A percentile compares a stretch with the other conserved stretches of the same genome.
These are phyloP conservation scores for Callospermophilus lateralis DNA, from an alignment of 2,113 vertebrate species.

Conservation along the genomic window DNA sequence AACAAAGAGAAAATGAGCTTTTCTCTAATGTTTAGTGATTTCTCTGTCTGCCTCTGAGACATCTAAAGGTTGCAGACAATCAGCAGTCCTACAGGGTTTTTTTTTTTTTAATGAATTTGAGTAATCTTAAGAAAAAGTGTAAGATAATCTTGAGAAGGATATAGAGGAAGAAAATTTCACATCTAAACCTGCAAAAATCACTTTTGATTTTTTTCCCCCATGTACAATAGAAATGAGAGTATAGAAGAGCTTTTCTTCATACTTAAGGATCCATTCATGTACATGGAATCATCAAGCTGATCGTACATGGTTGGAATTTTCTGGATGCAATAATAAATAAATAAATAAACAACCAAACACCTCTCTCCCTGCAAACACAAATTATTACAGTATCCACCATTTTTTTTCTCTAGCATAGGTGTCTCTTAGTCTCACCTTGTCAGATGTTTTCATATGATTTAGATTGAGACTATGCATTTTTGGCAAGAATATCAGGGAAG, in stretches of 20 bases:
- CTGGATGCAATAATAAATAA: neutral
- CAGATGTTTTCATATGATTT: neutral
- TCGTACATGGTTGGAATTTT: neutral
- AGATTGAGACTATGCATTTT: neutral
- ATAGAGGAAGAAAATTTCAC: neutral
- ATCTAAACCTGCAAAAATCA: neutral
- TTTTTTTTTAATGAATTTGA: constrained; percentile 34
- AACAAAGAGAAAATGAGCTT: constrained; percentile 65
- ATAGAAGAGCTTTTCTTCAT: neutral
- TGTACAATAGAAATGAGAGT: neutral
- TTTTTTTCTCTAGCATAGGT: neutral
- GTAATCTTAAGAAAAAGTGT: neutral
- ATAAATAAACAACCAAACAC: neutral
- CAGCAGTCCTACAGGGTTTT: neutral
- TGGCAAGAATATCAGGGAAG: neutral
- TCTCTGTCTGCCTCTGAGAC: constrained; percentile 49
- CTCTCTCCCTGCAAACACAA: neutral
- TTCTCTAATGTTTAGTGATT: constrained; percentile 68
- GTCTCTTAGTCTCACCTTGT: neutral
- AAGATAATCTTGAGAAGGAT: neutral
- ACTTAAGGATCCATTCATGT: neutral
- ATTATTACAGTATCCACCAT: neutral
- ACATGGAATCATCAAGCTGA: neutral
- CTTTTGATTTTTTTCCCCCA: neutral
- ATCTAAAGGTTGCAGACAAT: constrained; percentile 46